These are phyloP conservation scores for Coregonus clupeaformis DNA, from an alignment of 2,113 vertebrate species.

Conservation along the genomic window DNA sequence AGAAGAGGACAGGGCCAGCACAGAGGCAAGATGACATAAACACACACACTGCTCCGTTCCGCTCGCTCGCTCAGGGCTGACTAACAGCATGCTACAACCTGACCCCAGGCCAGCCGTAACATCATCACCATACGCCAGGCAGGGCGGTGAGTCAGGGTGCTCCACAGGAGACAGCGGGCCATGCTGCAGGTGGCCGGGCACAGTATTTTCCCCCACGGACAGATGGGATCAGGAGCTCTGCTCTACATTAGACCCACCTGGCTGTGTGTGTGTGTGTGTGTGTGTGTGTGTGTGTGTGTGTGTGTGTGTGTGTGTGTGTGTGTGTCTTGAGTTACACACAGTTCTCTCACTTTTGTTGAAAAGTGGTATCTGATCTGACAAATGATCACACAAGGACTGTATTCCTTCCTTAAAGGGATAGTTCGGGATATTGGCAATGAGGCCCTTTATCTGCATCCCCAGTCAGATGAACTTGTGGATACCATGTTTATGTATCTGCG, in stretches of 20 bases:
- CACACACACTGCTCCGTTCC: slow-evolving; percentile 41
- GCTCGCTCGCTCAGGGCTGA: too few relatives aligned
- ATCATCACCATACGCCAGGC: slow-evolving; percentile 50
- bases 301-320: too few relatives aligned
- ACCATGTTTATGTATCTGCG: too few relatives aligned
- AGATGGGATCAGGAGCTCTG: slow-evolving; percentile 38
- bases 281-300: too few relatives aligned
- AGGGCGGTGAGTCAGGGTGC: slow-evolving; percentile 46
- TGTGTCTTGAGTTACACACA: too few relatives aligned
- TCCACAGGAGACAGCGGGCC: slow-evolving; percentile 30
- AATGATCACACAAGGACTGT: too few relatives aligned
- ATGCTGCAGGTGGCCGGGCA: slow-evolving; percentile 53
- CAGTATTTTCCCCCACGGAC: slow-evolving; percentile 9
- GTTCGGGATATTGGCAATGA: too few relatives aligned
- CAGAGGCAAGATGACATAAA: slow-evolving; percentile 43
- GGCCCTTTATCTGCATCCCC: too few relatives aligned
- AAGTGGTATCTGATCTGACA: too few relatives aligned
- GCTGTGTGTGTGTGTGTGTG: neutral
- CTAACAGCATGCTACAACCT: slow-evolving; percentile 40
- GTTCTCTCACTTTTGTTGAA: too few relatives aligned
- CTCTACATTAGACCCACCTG: slow-evolving; percentile 29
- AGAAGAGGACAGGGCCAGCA: slow-evolving; percentile 38
- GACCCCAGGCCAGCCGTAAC: slow-evolving; percentile 55
- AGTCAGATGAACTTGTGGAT: too few relatives aligned
- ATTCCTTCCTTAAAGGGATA: too few relatives aligned